Percentiles rank a stretch among this genome's conserved stretches.
Evolutionary conservation across 2,113 vertebrate species (phyloP).

Genomic region (Ochotona princeps): DNA sequence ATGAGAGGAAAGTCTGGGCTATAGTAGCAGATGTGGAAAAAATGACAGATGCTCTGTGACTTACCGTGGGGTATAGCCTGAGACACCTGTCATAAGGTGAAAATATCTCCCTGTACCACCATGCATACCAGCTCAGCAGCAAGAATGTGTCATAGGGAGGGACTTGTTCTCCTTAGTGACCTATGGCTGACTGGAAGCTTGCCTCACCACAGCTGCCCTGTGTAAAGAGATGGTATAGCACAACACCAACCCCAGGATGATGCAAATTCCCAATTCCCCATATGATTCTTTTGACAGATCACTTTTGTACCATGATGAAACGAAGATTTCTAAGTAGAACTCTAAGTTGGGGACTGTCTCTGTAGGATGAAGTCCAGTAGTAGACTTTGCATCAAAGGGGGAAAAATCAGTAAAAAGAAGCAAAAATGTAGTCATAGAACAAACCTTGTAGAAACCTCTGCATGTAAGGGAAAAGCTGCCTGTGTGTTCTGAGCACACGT

Average conservation of each 20-base stretch:
- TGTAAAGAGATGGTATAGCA: not conserved
- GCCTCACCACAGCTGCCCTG: not conserved
- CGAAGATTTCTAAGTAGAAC: not conserved
- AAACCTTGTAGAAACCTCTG: not conserved
- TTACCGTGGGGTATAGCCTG: not conserved
- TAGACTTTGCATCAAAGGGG: not conserved
- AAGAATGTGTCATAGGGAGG: accelerated
- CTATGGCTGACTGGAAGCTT: too few relatives aligned
- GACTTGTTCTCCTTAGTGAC: not conserved
- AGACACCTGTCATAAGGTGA: not conserved
- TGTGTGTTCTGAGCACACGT: not conserved
- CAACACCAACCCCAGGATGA: not conserved
- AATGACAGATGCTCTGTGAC: not conserved
- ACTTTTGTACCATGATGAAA: not conserved
- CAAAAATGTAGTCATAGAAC: not conserved
- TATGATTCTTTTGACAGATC: not conserved
- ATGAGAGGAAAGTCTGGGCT: not conserved
- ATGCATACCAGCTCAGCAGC: not conserved
- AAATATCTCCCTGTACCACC: not conserved
- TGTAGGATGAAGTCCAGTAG: not conserved
- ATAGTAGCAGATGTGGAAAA: not conserved
- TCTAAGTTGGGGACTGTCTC: not conserved
- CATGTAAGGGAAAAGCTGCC: not conserved
- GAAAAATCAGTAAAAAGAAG: not conserved
- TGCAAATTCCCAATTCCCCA: too few relatives aligned